Evolutionary conservation across 2,113 vertebrate species (phyloP).

Genomic region (Onychorhynchus coronatus): DNA sequence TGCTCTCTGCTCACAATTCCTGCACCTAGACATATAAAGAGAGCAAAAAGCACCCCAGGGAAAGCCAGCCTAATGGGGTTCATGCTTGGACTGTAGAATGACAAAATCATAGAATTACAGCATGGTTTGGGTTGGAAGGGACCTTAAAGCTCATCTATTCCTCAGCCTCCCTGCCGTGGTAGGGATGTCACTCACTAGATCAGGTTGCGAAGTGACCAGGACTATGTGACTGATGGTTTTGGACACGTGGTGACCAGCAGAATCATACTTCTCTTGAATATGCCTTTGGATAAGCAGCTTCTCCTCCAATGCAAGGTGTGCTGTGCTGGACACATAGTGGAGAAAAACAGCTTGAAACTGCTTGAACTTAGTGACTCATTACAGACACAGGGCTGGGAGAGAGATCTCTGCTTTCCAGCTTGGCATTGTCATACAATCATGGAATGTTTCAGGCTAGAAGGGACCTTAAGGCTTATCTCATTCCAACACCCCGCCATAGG

Average conservation of each 20-base stretch:
- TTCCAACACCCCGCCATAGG: background rate
- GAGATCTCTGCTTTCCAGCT: background rate
- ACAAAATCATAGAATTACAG: background rate
- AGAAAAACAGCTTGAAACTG: background rate
- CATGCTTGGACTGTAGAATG: background rate
- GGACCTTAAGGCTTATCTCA: rapidly evolving
- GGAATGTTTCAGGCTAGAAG: background rate
- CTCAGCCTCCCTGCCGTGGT: background rate
- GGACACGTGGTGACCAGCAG: background rate
- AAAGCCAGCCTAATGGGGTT: background rate
- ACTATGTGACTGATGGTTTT: background rate
- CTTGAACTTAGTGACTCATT: background rate
- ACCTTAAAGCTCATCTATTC: background rate
- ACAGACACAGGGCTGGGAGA: background rate
- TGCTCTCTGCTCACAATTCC: background rate
- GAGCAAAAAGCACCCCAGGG: background rate
- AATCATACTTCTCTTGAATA: background rate
- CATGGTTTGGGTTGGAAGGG: background rate
- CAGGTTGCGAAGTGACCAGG: background rate
- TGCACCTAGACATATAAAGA: background rate
- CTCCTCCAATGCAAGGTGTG: rapidly evolving
- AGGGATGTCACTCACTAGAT: background rate
- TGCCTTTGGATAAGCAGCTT: background rate
- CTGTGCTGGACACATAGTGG: background rate
- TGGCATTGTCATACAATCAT: background rate